Evolutionary conservation across 2,888 invertebrate genomes (phyloP), one percentile per base, ranked within the genome.

Genomic region (Brachyptera risi): DNA sequence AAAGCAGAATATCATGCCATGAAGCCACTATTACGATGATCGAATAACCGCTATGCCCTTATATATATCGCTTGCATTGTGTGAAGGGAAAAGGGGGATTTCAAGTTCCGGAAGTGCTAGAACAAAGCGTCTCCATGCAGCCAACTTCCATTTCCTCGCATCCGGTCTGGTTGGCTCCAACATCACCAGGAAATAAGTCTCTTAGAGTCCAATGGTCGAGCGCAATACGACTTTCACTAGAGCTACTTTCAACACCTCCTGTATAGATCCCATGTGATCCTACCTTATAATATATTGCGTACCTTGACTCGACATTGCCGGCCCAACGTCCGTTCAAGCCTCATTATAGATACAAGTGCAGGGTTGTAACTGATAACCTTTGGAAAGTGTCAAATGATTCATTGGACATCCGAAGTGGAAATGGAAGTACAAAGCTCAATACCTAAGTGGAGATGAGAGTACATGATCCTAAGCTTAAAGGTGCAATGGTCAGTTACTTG

Each of bases 21-120:
- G n/a, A 4, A 5, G 7, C 7, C 7, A 15, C 40, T 4, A 15
- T n/a, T 17, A 13, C 24, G 24, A 47, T 21, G 47, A 47, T 21
- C n/a, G 24, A 23, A 21, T 24, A 47, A 47, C 24, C 21, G 47
- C 4, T 24, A 24, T 3, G 1, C n/a, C 23, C 47, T 21, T 3
- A 7, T 21, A n/a, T 3, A 31, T 13, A 24, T 1, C 23, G 42
- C 19, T 42, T n/a, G 42, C n/a, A n/a, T n/a, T 42, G 42, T 42
- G 19, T 42, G 1, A 7, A 2, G 42, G 4, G 17, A 15, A 21
- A 17, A 21, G 19, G 42, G 3, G 42, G 19, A 24, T 47, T 47
- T 47, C 54, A n/a, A 54, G 37, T 54, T 37, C 54, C 54, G 54
- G 54, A 54, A 23, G 54, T 54, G n/a, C 4, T 37, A 37, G 54